Evolutionary conservation across 2,113 vertebrate species (phyloP).

Genomic region (Pristiophorus japonicus): DNA sequence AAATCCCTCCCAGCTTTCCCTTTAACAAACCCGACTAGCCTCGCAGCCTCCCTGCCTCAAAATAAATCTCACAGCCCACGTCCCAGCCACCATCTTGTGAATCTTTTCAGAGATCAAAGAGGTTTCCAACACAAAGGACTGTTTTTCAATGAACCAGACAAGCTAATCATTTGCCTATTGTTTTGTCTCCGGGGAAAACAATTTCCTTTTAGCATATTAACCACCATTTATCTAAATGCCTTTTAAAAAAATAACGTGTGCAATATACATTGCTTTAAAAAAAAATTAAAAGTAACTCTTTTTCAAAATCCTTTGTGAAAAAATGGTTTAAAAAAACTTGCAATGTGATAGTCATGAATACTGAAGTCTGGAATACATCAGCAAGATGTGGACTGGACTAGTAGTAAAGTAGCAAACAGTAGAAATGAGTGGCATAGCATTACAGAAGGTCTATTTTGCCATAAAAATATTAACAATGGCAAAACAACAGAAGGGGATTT

Average conservation of each 20-base stretch:
- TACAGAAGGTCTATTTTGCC: neutral
- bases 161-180: neutral
- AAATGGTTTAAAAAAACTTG: neutral
- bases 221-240: too few species aligned
- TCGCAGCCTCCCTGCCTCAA: neutral
- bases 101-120: too few species aligned
- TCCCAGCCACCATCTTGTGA: neutral
- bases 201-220: neutral
- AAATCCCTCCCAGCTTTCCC: neutral
- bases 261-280: neutral
- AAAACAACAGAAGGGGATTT: neutral
- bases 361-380: neutral
- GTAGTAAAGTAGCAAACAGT: neutral
- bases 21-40: neutral
- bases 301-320: neutral
- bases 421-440: neutral
- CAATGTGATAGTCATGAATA: neutral
- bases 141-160: neutral
- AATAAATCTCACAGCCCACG: neutral
- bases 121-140: neutral
- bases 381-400: neutral
- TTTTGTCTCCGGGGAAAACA: neutral
- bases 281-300: neutral
- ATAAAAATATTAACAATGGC: neutral
- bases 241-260: neutral